Percentiles rank a stretch among this genome's conserved stretches.
Conservation (phyloP, 2,797 vertebrate species). For the Cyprinella venusta region DNA sequence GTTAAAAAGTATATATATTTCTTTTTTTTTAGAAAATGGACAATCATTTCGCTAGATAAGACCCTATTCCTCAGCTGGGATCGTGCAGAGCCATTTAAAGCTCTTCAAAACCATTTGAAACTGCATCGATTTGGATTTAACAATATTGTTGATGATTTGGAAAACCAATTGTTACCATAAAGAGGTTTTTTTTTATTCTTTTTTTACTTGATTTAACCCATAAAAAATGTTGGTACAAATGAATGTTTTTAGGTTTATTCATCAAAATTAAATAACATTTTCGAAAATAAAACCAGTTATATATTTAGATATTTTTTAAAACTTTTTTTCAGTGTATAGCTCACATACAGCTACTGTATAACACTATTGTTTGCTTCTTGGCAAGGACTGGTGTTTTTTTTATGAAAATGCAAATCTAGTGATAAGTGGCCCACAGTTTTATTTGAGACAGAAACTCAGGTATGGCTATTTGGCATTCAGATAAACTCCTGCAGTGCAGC, state of each 20-base stretch:
- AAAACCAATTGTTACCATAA: background rate
- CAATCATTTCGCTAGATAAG: too few relatives aligned
- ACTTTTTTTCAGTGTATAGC: background rate
- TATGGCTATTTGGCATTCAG: slow-evolving; percentile 3
- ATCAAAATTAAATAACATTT: background rate
- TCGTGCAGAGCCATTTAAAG: too few relatives aligned
- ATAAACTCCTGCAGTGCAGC: slow-evolving; percentile 5
- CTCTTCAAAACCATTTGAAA: too few relatives aligned
- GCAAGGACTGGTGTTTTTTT: background rate
- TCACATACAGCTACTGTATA: background rate
- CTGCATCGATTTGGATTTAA: too few relatives aligned
- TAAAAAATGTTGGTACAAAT: background rate
- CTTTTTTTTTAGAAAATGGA: too few relatives aligned
- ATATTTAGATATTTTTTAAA: too few relatives aligned
- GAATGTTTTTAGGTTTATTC: background rate
- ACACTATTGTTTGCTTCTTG: background rate
- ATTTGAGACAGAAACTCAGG: background rate
- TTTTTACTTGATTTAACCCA: background rate
- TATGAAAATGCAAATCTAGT: background rate
- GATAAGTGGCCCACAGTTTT: slow-evolving; percentile 1
- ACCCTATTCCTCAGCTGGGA: too few relatives aligned
- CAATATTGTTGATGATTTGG: too few relatives aligned
- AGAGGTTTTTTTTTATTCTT: background rate
- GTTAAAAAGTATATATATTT: too few relatives aligned
- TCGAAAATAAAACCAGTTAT: background rate